Conservation (phyloP, 2,797 vertebrate species). For the Sorex maritimensis region DNA sequence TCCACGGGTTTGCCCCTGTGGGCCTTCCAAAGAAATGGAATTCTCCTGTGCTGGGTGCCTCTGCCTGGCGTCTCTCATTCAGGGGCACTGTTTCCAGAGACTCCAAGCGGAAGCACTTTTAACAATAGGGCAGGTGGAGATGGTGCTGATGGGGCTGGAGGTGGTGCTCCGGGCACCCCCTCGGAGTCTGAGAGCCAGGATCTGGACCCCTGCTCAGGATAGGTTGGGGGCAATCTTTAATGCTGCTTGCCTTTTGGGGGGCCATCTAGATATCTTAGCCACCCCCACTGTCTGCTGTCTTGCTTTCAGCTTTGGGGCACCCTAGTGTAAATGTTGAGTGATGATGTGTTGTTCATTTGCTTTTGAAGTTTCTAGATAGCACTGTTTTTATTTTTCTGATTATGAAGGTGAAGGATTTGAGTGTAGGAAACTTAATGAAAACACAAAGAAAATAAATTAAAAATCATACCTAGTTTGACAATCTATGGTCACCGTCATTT, state of each 20-base stretch:
- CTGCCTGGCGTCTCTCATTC: background rate
- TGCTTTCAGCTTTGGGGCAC: background rate
- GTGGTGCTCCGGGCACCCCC: too few species aligned
- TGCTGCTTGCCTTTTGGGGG: background rate
- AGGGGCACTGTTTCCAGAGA: background rate
- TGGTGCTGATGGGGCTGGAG: too few species aligned
- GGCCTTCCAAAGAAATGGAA: background rate
- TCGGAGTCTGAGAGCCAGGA: too few species aligned
- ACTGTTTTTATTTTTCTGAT: background rate
- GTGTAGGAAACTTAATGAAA: slow-evolving; percentile 19
- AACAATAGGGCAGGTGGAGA: background rate
- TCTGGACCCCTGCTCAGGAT: too few species aligned
- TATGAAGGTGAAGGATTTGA: background rate
- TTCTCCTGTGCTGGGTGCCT: too few species aligned
- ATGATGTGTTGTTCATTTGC: background rate
- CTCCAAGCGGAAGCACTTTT: background rate
- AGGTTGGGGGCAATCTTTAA: background rate
- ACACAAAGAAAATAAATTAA: background rate
- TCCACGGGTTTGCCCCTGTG: background rate
- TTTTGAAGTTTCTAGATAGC: background rate
- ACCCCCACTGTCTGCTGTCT: rapidly evolving
- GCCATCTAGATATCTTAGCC: background rate
- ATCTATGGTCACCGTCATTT: background rate
- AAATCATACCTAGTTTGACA: background rate
- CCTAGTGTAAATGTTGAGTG: rapidly evolving